A percentile compares a stretch with the other conserved stretches of the same genome.
phyloP scores from a whole-genome alignment of 2,797 vertebrate species.

The Microchirus variegatus region DNA sequence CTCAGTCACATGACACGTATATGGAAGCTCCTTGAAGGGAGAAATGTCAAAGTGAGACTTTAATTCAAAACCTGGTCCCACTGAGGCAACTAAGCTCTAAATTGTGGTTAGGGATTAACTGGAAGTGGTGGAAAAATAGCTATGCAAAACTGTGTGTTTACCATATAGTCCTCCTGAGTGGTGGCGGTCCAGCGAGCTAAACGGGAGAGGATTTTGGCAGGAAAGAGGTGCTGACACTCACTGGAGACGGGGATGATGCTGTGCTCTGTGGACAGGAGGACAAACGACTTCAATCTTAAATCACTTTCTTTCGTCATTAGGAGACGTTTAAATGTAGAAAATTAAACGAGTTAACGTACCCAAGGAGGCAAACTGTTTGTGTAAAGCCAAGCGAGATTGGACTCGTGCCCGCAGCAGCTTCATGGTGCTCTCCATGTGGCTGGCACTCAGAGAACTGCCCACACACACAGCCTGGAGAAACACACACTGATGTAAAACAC shows the following conservation, averaged over 20 bases:
- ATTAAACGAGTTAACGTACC: constrained; percentile 75
- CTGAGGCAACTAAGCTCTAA: no score
- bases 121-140: no score
- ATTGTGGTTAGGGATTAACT: no score
- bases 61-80: no score
- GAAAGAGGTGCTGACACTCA: constrained; percentile 94
- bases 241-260: constrained; percentile 90
- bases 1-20: constrained; percentile 88
- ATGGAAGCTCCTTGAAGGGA: constrained; percentile 82
- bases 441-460: constrained; percentile 91
- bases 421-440: constrained; percentile 96
- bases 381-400: constrained; percentile 91
- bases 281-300: constrained; percentile 16
- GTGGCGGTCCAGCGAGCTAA: constrained; percentile 90
- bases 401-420: constrained; percentile 91
- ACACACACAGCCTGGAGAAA: constrained; percentile 72
- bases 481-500: not conserved
- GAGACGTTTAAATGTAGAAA: not conserved
- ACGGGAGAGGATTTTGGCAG: constrained; percentile 91
- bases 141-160: constrained; percentile 55
- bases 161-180: constrained; percentile 88
- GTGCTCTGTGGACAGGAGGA: constrained; percentile 84
- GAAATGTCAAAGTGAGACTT: constrained; percentile 5
- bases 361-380: constrained; percentile 94
- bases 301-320: not conserved